phyloP scores from a whole-genome alignment of 2,113 vertebrate species.

The Odobenus rosmarus region DNA sequence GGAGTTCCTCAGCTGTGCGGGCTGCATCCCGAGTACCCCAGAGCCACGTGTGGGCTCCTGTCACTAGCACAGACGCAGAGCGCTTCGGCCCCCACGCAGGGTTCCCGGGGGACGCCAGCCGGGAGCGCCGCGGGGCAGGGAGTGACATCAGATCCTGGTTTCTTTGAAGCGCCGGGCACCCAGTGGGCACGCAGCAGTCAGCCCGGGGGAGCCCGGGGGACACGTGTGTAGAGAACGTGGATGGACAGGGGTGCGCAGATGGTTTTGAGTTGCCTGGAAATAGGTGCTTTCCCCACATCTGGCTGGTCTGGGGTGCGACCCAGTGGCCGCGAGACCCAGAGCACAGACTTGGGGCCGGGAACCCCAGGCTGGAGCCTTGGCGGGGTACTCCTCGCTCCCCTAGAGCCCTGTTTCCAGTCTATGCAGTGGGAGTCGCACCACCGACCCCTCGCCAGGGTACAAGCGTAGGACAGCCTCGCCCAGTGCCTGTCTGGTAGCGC shows the following conservation, averaged over 20 bases:
- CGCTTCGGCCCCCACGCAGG: accelerated
- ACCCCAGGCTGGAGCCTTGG: background rate
- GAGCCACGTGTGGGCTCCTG: accelerated
- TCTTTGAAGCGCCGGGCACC: background rate
- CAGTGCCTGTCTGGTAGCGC: background rate
- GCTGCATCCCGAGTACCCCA: background rate
- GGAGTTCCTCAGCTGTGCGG: background rate
- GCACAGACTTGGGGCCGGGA: background rate
- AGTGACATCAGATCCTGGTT: background rate
- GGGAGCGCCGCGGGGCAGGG: accelerated
- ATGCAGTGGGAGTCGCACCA: accelerated
- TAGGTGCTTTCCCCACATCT: background rate
- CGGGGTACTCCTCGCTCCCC: accelerated
- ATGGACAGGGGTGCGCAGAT: background rate
- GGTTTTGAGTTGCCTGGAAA: background rate
- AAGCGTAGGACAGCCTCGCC: accelerated
- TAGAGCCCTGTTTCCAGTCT: background rate
- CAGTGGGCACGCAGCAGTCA: background rate
- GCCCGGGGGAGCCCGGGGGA: background rate
- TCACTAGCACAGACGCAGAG: too few relatives aligned
- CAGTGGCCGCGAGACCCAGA: background rate
- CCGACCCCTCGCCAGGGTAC: accelerated
- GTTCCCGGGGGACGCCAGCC: accelerated
- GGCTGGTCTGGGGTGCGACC: background rate
- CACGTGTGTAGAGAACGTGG: accelerated